Evolutionary conservation across 2,113 vertebrate genomes (phyloP).

Genomic region (Chloebia gouldiae): DNA sequence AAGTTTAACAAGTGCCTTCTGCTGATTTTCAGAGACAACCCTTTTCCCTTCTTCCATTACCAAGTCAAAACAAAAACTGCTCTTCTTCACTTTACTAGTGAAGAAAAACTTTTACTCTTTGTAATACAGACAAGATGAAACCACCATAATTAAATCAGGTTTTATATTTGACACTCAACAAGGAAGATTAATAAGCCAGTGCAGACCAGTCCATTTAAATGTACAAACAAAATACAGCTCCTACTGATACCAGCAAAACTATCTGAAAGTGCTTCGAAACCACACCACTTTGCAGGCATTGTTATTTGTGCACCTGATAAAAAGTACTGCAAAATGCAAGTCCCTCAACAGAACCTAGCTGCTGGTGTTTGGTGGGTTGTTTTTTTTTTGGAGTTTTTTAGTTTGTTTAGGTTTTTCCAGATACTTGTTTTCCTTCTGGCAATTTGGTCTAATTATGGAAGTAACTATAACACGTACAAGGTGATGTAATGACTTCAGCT

Average conservation of each 20-base stretch:
- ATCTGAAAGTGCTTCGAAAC: background rate
- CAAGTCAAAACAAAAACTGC: background rate
- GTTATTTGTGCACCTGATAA: background rate
- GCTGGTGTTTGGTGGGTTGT: background rate
- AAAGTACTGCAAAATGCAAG: background rate
- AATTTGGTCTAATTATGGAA: background rate
- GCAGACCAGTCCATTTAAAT: background rate
- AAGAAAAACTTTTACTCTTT: background rate
- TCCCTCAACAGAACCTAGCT: background rate
- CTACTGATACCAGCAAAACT: background rate
- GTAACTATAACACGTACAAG: background rate
- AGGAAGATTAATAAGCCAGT: background rate
- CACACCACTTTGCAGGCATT: background rate
- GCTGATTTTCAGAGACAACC: background rate
- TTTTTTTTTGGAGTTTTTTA: fast-evolving
- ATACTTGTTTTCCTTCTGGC: background rate
- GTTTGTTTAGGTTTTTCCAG: background rate
- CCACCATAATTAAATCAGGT: background rate
- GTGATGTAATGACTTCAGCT: background rate
- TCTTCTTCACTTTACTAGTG: background rate
- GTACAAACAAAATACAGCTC: background rate
- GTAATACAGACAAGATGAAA: background rate
- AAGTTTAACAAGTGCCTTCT: background rate
- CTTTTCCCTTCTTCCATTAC: background rate
- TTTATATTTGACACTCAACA: background rate